phyloP scores from a whole-genome alignment of 2,888 invertebrate genomes.

The Antheraea yamamai region DNA sequence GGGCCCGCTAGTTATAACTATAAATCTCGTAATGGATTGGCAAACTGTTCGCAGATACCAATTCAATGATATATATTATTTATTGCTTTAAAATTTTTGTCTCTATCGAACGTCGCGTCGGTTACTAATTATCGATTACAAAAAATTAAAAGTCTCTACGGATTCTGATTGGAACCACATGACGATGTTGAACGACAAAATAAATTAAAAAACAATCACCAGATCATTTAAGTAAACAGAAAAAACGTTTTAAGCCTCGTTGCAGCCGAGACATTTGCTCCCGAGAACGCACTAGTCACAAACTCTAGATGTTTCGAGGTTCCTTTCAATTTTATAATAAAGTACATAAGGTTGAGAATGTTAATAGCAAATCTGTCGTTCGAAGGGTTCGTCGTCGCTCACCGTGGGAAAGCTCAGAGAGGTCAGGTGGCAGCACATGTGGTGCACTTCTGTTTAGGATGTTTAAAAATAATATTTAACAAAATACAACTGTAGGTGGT shows the following conservation, averaged over 20 bases:
- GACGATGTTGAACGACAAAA: slow-evolving; percentile 72
- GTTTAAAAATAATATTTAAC: slow-evolving; percentile 78
- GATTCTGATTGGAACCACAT: slow-evolving; percentile 79
- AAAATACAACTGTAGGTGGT: slow-evolving; percentile 65
- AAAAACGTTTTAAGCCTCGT: slow-evolving; percentile 71
- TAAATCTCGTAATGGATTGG: too few species aligned
- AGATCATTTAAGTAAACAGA: slow-evolving; percentile 79
- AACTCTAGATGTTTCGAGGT: slow-evolving; percentile 41
- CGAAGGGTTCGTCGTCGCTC: slow-evolving; percentile 56
- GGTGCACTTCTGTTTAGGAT: slow-evolving; percentile 71
- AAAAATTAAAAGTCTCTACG: slow-evolving; percentile 66
- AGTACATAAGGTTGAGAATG: slow-evolving; percentile 53
- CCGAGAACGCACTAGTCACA: slow-evolving; percentile 60
- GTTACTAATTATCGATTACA: slow-evolving; percentile 51
- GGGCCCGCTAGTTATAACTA: too few species aligned
- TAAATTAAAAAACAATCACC: slow-evolving; percentile 82
- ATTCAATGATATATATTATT: neutral
- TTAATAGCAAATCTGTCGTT: slow-evolving; percentile 60
- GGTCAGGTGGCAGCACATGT: slow-evolving; percentile 80
- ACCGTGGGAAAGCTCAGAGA: slow-evolving; percentile 76
- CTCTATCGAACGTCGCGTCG: neutral
- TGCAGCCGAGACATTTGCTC: slow-evolving; percentile 71
- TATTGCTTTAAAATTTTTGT: neutral
- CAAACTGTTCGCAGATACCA: too few species aligned
- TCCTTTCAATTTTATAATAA: slow-evolving; percentile 44